These are phyloP conservation scores for Ahaetulla prasina DNA, from an alignment of 2,113 vertebrate species.

Conservation along the genomic window DNA sequence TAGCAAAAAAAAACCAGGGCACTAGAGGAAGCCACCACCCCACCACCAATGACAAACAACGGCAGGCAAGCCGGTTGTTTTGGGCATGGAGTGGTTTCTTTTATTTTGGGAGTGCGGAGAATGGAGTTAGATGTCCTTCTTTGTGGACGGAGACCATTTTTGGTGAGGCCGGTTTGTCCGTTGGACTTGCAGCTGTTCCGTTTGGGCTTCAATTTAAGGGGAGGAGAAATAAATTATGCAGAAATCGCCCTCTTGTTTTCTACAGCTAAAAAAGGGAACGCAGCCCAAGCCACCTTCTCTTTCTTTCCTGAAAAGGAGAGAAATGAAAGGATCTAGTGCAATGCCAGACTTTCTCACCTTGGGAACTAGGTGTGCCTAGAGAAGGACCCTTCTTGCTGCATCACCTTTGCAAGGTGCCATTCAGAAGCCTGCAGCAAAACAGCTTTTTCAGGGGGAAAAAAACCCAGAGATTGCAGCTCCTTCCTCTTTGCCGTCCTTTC, in stretches of 20 bases:
- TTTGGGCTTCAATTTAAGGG: background rate
- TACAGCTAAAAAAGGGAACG: too few species aligned
- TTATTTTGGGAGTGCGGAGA: too few species aligned
- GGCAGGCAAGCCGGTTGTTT: background rate
- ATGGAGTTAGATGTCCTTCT: background rate
- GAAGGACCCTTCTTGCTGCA: too few species aligned
- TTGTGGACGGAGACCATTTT: background rate
- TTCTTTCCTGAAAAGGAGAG: background rate
- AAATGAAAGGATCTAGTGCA: background rate
- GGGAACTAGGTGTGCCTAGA: too few species aligned
- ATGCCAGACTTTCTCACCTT: background rate
- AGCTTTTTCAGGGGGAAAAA: background rate
- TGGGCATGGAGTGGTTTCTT: background rate
- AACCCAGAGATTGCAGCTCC: background rate
- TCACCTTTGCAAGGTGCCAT: background rate
- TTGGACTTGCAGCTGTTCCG: background rate
- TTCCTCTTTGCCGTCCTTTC: background rate
- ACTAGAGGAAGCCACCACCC: background rate
- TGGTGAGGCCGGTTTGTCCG: background rate
- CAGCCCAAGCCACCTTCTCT: background rate
- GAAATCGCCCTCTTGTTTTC: background rate
- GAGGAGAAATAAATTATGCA: background rate
- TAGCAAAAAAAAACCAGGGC: background rate
- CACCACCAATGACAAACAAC: background rate
- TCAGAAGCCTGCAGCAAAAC: background rate